Evolutionary conservation across 2,888 invertebrate species (phyloP).

Genomic region (Pterostichus madidus): DNA sequence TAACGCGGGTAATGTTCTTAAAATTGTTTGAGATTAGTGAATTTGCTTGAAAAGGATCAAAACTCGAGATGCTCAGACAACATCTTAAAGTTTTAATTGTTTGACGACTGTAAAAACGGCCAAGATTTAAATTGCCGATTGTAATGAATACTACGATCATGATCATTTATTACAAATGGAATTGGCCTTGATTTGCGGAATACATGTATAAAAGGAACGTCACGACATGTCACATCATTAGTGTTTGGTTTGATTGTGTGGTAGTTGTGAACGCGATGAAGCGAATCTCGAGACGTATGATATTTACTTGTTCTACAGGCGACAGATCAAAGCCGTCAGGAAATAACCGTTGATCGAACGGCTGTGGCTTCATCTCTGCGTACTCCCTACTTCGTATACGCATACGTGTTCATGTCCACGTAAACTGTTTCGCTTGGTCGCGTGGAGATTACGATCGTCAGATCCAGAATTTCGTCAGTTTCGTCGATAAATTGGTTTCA

Average conservation of each 20-base stretch:
- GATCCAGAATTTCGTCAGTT: slow-evolving; percentile 68
- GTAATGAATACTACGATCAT: background rate
- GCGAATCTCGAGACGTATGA: background rate
- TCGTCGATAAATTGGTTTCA: slow-evolving; percentile 71
- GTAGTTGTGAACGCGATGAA: background rate
- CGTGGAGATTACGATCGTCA: slow-evolving; percentile 54
- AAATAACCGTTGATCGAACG: slow-evolving; percentile 5
- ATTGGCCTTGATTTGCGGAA: slow-evolving; percentile 1
- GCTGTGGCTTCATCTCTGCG: background rate
- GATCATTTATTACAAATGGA: background rate
- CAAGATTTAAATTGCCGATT: slow-evolving; percentile 12
- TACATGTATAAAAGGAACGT: background rate
- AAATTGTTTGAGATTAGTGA: slow-evolving; percentile 61
- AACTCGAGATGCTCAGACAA: slow-evolving; percentile 38
- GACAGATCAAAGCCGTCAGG: slow-evolving; percentile 16
- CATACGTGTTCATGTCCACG: background rate
- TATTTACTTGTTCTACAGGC: background rate
- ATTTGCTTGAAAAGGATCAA: slow-evolving; percentile 56
- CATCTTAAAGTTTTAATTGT: slow-evolving; percentile 55
- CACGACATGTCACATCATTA: background rate
- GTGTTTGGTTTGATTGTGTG: background rate
- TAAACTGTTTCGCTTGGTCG: slow-evolving; percentile 52
- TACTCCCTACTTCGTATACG: background rate
- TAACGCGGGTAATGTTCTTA: slow-evolving; percentile 55
- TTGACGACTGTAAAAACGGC: slow-evolving; percentile 23